Evolutionary conservation across 2,888 invertebrate genomes (phyloP).

Genomic region (Artemia sp.): DNA sequence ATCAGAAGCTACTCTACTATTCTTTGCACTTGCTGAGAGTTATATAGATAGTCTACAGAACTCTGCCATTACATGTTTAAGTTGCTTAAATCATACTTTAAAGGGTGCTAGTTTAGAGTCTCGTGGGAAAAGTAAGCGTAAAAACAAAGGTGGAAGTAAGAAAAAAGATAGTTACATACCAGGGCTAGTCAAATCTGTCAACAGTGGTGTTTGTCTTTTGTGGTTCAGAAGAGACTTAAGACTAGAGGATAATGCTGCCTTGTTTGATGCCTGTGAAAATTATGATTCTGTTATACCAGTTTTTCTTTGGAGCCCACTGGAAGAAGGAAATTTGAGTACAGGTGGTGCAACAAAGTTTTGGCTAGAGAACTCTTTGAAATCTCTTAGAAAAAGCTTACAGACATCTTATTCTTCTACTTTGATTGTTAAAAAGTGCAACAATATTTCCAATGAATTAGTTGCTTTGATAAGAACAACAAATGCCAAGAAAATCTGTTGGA

Average conservation of each 20-base stretch:
- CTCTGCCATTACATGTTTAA: too few species aligned
- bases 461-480: slow-evolving; percentile 6
- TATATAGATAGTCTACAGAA: too few species aligned
- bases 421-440: not conserved
- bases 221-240: slow-evolving; percentile 11
- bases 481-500: not conserved
- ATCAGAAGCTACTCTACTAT: too few species aligned
- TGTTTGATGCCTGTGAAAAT: not conserved
- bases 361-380: not conserved
- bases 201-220: not conserved
- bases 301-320: slow-evolving; percentile 11
- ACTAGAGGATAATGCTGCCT: not conserved
- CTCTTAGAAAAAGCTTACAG: not conserved
- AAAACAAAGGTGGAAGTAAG: too few species aligned
- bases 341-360: slow-evolving; percentile 7
- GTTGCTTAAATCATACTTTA: too few species aligned
- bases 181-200: not conserved
- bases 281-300: slow-evolving; percentile 3
- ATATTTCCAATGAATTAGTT: not conserved
- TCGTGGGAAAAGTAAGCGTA: too few species aligned
- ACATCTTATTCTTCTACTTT: not conserved
- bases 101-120: too few species aligned
- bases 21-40: too few species aligned
- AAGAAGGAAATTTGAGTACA: slow-evolving; percentile 15
- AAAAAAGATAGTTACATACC: too few species aligned